Percentiles rank a stretch among this genome's conserved stretches.
Conservation (phyloP, 2,113 vertebrate genomes). For the Anarrhichthys ocellatus region DNA sequence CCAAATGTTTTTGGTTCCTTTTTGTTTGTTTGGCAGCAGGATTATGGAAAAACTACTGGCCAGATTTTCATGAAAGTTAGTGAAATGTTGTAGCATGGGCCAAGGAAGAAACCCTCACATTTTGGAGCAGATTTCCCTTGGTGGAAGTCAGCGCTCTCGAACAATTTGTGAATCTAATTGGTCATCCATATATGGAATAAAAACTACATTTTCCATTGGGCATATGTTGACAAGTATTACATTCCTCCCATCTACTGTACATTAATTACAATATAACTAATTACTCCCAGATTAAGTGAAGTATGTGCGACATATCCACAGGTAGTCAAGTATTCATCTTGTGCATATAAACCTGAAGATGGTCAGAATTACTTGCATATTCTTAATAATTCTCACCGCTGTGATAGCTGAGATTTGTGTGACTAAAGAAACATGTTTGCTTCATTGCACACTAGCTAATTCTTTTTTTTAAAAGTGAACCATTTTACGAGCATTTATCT, state of each 20-base stretch:
- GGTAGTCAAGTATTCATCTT: not conserved
- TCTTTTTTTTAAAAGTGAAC: constrained; percentile 31
- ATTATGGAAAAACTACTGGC: not conserved
- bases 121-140: not conserved
- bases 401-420: not conserved
- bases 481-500: constrained; percentile 46
- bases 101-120: not conserved
- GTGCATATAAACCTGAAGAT: not conserved
- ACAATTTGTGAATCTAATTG: not conserved
- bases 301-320: not conserved
- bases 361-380: not conserved
- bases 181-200: not conserved
- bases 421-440: not conserved
- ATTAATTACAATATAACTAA: not conserved
- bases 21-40: not conserved
- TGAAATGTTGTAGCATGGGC: not conserved
- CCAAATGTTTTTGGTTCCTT: not conserved
- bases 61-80: not conserved
- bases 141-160: not conserved
- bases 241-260: not conserved
- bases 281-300: not conserved
- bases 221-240: too few species aligned
- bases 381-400: not conserved
- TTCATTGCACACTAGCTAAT: constrained; percentile 14
- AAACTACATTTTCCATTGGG: not conserved